Base-by-base conservation (phyloP, 2,888 invertebrate species). In the Aporophyla lueneburgensis region DNA sequence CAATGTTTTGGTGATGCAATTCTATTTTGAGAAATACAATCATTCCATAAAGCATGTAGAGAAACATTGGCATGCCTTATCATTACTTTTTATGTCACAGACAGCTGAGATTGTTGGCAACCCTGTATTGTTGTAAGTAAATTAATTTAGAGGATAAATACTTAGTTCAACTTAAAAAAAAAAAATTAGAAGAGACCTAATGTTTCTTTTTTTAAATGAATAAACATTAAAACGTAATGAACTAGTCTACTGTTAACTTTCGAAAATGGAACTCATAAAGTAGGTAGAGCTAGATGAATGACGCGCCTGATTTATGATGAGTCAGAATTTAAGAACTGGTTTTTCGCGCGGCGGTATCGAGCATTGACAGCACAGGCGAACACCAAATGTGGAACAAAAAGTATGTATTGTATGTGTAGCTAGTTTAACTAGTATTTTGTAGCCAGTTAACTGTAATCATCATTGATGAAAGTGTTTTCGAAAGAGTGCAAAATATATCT, bases 291-390 rank as follows among this genome's bases (percentile, higher is more conserved):
- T 83, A 87, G 85, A 86, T 85, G 86, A 88, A 89, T 89, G 89
- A 86, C 87, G 88, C 87, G 86, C 84, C 86, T 90, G 90, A 90
- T 91, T 90, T 90, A 91, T 87, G 89, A 91, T 94, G 93, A 95
- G 85, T 94, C 93, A 93, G 87, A 90, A 89, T 89, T 91, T 91
- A 75, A 88, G 90, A 94, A 95, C 95, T 87, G 92, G 94, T 95
- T 96, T 91, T 92, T 90, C 80, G 88, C 86, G 77, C 73, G 79
- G 87, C 86, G 87, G 89, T 87, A 76, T 90, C 87, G 87, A 88
- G 89, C 86, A 89, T 89, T 90, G 90, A 88, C 88, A 89, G 87
- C 83, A 85, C 74, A 74, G 83, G 83, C 84, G 83, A 85, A 85
- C 84, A 68, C 84, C 82, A 89, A 92, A 94, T 92, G 92, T 93